Conservation (phyloP, 2,113 vertebrate genomes). For the Microcebus lehilahytsara region DNA sequence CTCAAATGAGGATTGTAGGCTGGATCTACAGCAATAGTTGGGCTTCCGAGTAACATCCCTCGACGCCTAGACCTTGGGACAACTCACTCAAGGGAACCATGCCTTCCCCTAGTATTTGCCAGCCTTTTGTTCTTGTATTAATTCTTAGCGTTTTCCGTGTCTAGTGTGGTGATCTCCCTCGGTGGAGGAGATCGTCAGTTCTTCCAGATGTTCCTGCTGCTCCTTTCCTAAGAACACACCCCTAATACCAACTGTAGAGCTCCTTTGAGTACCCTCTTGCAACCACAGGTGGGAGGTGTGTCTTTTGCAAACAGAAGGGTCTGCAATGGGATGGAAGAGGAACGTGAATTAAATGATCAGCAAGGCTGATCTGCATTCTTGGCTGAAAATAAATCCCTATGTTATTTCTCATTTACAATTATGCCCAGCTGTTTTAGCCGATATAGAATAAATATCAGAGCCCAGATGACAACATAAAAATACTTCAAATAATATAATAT, state of each 20-base stretch:
- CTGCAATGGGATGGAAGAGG: background rate
- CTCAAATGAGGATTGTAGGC: background rate
- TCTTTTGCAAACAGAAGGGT: background rate
- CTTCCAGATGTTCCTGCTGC: background rate
- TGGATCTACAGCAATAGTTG: background rate
- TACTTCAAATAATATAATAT: background rate
- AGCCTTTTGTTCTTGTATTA: background rate
- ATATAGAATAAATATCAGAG: background rate
- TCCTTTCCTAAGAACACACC: background rate
- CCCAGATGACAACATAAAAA: background rate
- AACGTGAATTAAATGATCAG: background rate
- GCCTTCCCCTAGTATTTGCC: background rate
- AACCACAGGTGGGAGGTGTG: background rate
- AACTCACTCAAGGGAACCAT: background rate
- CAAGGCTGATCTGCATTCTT: background rate
- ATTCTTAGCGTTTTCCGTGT: background rate
- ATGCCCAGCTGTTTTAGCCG: background rate
- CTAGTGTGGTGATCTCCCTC: background rate
- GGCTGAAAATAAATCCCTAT: background rate
- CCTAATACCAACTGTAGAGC: background rate
- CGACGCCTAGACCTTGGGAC: background rate
- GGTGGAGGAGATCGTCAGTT: background rate
- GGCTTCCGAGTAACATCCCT: background rate
- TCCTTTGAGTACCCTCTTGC: background rate
- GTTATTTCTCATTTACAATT: background rate